Evolutionary conservation across 2,888 invertebrate genomes (phyloP), one percentile per base, ranked within the genome.

Genomic region (Drosophila lutescens): DNA sequence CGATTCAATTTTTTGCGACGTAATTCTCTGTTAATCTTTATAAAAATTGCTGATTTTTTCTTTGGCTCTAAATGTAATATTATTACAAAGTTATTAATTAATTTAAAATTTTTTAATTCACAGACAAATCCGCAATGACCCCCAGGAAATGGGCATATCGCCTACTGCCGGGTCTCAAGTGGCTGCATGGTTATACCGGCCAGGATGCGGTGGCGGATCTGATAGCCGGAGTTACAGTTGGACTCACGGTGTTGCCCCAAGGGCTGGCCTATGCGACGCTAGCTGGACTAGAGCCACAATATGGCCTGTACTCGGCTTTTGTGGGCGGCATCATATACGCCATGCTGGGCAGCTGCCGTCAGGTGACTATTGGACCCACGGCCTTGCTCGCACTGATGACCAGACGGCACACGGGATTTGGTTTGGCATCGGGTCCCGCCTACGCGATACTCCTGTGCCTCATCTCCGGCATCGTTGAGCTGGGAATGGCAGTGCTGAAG

Each of bases 231-330:
- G 93, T 98, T 67, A 98, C 98, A 2, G 98, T 98, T 1, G 98
- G 97, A 0, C 93, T 98, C 26, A 98, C 88, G 17, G 88, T 85
- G 47, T 95, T 98, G 93, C 98, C 98, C 0, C 98, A 98, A 91
- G 97, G 97, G 10, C 92, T 98, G 78, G 98, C 98, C 0, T 98
- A 98, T 91, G 97, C 98, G 7, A 96, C 96, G 13, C 93, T 98
- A 63, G 98, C 97, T 30, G 97, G 97, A 49, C 93, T 98, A 57
- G 95, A 96, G 90, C 97, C 97, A 1, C 68, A 98, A 97, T 98
- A 97, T 93, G 98, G 98, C 4, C 94, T 99, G 54, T 98, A 98
- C 93, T 98, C 98, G 0, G 96, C 98, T 1, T 98, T 98, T 92
- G 94, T 98, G 92, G 98, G 98, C 2, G 98, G 98, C 36, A 96